These are phyloP conservation scores for Lochmaea crataegi DNA, from an alignment of 2,888 invertebrate species.

Conservation along the genomic window DNA sequence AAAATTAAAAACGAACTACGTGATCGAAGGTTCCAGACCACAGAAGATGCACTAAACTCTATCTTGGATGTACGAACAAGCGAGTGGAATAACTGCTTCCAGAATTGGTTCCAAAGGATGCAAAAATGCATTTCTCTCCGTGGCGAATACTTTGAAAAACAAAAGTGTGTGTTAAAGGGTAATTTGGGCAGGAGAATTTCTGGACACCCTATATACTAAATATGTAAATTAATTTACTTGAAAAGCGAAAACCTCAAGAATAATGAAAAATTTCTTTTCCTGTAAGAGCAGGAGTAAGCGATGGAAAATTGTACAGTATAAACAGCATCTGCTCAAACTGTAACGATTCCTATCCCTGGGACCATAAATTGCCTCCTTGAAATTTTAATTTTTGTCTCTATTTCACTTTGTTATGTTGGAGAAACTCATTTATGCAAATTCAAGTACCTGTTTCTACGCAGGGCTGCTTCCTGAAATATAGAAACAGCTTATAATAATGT, in stretches of 20 bases:
- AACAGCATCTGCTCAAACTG: not conserved
- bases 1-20: too few species aligned
- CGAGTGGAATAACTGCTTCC: too few species aligned
- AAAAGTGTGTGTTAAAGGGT: too few species aligned
- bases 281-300: not conserved
- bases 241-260: not conserved
- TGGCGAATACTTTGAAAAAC: too few species aligned
- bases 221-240: not conserved
- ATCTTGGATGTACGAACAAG: too few species aligned
- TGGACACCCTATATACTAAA: not conserved
- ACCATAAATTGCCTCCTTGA: not conserved
- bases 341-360: not conserved
- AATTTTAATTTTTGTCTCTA: conserved; percentile 3
- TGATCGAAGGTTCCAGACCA: too few species aligned
- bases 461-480: not conserved
- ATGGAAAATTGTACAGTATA: not conserved
- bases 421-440: conserved; percentile 5
- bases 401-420: not conserved
- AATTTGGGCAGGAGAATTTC: too few species aligned
- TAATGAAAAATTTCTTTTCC: not conserved
- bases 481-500: not conserved
- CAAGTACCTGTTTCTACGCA: not conserved
- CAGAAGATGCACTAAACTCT: too few species aligned
- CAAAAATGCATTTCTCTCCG: too few species aligned
- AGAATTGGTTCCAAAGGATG: too few species aligned